Evolutionary conservation across 2,113 vertebrate species (phyloP).

Genomic region (Phoxinus phoxinus): DNA sequence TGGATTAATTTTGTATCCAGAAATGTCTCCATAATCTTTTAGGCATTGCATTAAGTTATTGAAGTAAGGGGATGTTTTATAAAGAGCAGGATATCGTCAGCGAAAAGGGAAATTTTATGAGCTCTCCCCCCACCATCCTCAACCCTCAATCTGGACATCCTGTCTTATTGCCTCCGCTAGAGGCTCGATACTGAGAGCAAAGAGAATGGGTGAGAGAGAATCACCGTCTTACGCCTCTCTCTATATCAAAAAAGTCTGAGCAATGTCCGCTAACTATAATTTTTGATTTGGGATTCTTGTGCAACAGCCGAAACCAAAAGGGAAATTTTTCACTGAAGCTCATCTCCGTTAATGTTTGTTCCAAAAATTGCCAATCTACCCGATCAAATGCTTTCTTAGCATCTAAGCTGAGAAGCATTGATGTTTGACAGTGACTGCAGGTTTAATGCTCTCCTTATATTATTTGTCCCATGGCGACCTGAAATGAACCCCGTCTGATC

Average conservation of each 20-base stretch:
- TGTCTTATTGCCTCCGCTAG: background rate
- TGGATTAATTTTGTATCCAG: conserved; percentile 4
- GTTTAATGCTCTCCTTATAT: conserved; percentile 8
- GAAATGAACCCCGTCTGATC: background rate
- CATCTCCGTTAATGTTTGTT: background rate
- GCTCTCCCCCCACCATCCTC: background rate
- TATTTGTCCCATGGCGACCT: background rate
- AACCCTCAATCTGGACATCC: background rate
- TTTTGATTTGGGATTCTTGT: background rate
- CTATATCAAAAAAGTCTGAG: background rate
- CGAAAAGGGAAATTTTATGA: background rate
- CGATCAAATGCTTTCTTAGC: background rate
- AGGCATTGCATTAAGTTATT: background rate
- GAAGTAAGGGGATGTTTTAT: background rate
- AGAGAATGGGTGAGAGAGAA: background rate
- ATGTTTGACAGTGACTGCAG: background rate
- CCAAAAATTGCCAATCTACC: background rate
- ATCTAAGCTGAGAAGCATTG: conserved; percentile 16
- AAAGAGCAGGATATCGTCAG: background rate
- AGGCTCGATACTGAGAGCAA: background rate
- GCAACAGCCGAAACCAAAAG: no score
- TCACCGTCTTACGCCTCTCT: background rate
- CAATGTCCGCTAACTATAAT: background rate
- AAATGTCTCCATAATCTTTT: background rate
- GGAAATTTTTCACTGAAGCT: no score